These are phyloP conservation scores for Telmatochromis sp. DNA, from an alignment of 2,113 vertebrate genomes.

Conservation along the genomic window DNA sequence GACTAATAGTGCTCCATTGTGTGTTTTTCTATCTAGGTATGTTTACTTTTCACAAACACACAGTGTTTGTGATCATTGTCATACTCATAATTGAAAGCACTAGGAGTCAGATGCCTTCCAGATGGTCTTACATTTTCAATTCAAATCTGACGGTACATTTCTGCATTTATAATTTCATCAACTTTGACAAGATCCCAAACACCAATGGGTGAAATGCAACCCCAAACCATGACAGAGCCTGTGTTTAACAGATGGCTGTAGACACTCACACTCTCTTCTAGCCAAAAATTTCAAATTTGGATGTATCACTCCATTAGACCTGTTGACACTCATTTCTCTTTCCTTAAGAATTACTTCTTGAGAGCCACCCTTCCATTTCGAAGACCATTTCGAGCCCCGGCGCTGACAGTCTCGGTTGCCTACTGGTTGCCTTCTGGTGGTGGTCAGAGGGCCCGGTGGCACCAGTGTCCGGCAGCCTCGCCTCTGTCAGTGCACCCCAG, in stretches of 20 bases:
- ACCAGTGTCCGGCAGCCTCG: no score
- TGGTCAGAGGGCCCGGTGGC: no score
- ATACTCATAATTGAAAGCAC: background rate
- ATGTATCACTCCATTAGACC: background rate
- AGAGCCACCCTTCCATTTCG: background rate
- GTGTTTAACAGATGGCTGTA: background rate
- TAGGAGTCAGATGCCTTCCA: background rate
- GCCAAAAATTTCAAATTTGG: background rate
- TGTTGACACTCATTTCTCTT: background rate
- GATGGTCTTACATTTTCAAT: background rate
- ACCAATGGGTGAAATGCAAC: background rate
- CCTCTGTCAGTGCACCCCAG: accelerated
- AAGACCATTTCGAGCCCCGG: no score
- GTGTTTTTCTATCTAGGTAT: background rate
- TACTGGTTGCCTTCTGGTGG: no score
- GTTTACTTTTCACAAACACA: background rate
- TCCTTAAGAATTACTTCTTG: background rate
- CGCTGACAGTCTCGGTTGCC: no score
- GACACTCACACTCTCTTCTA: background rate
- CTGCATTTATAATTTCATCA: background rate
- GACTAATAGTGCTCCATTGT: background rate
- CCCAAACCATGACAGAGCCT: background rate
- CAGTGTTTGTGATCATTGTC: background rate
- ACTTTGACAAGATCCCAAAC: background rate
- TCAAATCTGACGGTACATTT: background rate